phyloP scores from a whole-genome alignment of 2,888 invertebrate species.

The Scaptomyza reducta region DNA sequence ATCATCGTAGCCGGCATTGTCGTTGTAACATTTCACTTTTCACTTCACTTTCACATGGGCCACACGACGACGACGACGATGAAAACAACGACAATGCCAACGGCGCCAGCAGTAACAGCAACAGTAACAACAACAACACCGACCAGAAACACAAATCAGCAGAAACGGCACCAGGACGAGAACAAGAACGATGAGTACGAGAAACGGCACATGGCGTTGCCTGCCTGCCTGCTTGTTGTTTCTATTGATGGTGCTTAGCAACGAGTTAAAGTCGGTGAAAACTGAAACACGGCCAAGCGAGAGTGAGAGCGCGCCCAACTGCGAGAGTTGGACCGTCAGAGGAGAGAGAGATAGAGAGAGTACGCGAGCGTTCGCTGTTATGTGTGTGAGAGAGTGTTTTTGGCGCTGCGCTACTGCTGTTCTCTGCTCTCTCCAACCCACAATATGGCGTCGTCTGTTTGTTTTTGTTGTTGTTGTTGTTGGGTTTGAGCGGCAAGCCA shows the following conservation, averaged over 20 bases:
- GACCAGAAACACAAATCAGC: constrained; percentile 22
- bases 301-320: constrained; percentile 61
- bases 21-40: constrained; percentile 82
- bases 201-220: constrained; percentile 16
- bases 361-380: constrained; percentile 12
- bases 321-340: constrained; percentile 27
- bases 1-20: constrained; percentile 63
- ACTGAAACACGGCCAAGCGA: constrained; percentile 75
- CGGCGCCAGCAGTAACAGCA: constrained; percentile 21
- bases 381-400: constrained; percentile 16
- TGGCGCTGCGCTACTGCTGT: constrained; percentile 11
- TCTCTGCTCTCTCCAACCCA: constrained; percentile 54
- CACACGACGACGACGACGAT: constrained; percentile 27
- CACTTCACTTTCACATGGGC: constrained; percentile 82
- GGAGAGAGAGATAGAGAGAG: constrained; percentile 12
- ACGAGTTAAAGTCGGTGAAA: constrained; percentile 79
- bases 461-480: background rate
- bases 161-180: constrained; percentile 51
- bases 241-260: constrained; percentile 60
- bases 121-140: constrained; percentile 2
- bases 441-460: constrained; percentile 56
- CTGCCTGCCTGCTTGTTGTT: constrained; percentile 22
- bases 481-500: constrained; percentile 46
- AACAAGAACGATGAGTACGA: constrained; percentile 46
- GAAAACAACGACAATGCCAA: constrained; percentile 5